A percentile compares a stretch with the other conserved stretches of the same genome.
These are phyloP conservation scores for Aphelenchoides bicaudatus DNA, from an alignment of 2,888 invertebrate genomes.

Conservation along the genomic window DNA sequence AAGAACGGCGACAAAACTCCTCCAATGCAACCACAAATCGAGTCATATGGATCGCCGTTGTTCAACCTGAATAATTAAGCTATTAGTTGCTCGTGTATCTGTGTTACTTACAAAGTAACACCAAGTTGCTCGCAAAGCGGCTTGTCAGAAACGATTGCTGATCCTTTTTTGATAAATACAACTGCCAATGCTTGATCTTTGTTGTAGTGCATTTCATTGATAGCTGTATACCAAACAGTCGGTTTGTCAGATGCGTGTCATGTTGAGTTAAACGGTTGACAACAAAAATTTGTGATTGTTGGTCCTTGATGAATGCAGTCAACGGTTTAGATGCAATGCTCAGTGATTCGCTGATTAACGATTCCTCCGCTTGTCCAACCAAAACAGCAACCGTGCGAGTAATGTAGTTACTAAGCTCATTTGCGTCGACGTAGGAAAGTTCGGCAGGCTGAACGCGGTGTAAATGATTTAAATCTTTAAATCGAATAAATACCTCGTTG, in stretches of 20 bases:
- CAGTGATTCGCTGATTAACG: constrained; percentile 13
- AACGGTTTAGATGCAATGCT: constrained; percentile 1
- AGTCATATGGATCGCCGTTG: constrained; percentile 92
- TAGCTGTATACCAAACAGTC: constrained; percentile 68
- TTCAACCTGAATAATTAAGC: constrained; percentile 73
- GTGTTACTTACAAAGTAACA: constrained; percentile 31
- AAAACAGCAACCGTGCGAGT: constrained; percentile 15
- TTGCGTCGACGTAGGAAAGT: neutral
- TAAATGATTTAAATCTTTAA: too few relatives aligned
- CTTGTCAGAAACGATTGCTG: constrained; percentile 91
- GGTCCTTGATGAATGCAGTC: constrained; percentile 75
- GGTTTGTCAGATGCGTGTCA: constrained; percentile 50
- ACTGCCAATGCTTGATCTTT: constrained; percentile 68
- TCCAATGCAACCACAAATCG: constrained; percentile 25
- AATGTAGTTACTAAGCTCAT: constrained; percentile 15
- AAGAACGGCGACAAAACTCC: constrained; percentile 95
- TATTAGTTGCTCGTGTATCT: too few relatives aligned
- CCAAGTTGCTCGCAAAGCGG: constrained; percentile 81
- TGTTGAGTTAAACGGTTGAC: constrained; percentile 80
- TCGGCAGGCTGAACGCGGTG: too few relatives aligned
- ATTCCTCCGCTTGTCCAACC: constrained; percentile 12
- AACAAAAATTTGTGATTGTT: constrained; percentile 81
- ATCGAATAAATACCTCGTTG: too few relatives aligned
- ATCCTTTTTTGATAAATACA: constrained; percentile 84
- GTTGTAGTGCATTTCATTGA: constrained; percentile 62